Base-by-base conservation (phyloP, 2,888 invertebrate species). In the Hirtodrosophila histrioides region DNA sequence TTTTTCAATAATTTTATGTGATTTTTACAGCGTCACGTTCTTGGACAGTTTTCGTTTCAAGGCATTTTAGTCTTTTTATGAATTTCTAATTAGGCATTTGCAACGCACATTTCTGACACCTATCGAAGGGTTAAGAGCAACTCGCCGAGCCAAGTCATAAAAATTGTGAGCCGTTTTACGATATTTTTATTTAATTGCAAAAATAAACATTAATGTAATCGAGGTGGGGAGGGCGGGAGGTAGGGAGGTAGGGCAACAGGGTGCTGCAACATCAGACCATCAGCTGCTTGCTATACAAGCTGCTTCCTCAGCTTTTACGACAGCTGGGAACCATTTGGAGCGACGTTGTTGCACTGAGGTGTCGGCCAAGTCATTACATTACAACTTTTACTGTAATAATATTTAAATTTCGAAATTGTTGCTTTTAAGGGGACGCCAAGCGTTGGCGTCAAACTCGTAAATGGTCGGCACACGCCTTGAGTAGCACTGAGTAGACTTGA, bases 111-210 rank as follows among this genome's bases (percentile, higher is more conserved):
- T 82, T 82, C 69, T 82, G 83, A 83, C 82, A 83, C 82, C 86
- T 83, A 50, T 60, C 45, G 53, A 71, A 62, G 73, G 81, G 75
- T 64, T 70, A 61, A 67, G 46, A 56, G 56, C 62, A 40, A 35
- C 51, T 37, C 33, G 58, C 36, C 54, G 44, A 31, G 58, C 36
- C 54, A 45, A 31, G 56, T 73, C 81, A 61, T 80, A 64, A 80
- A 83, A 58, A 51, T 57, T 37, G 61, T 46, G 35, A 56, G 73
- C 63, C 51, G 62, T 79, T 82, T 85, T 85, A 82, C 79, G 82
- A 82, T 77, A 77, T 71, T 85, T 85, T 79, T 77, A 85, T 85
- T 82, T 85, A 82, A 82, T 82, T 78, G 82, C 85, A 75, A 72
- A 69, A 72, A 66, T 67, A 62, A 58, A 63, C 75, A 70, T 75